A percentile compares a stretch with the other conserved stretches of the same genome.
phyloP scores from a whole-genome alignment of 2,113 vertebrate species.

The Rhabdornis inornatus region DNA sequence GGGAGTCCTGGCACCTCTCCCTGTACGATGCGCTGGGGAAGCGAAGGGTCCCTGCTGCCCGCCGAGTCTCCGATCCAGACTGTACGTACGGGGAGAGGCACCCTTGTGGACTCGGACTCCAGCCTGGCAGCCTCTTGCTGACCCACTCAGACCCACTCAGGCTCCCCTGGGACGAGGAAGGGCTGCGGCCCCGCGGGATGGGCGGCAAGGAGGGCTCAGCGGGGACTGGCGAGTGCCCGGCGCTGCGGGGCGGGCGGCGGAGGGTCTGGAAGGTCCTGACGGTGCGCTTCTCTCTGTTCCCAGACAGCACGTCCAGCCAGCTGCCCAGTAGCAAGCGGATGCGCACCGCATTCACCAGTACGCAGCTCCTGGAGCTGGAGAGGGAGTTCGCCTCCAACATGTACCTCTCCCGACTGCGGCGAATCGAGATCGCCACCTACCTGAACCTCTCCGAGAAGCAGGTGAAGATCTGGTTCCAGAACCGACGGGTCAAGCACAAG shows the following conservation, averaged over 20 bases:
- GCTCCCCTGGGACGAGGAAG: fast-evolving
- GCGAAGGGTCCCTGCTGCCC: neutral
- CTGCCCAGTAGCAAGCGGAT: slow-evolving; percentile 97
- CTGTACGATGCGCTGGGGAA: neutral
- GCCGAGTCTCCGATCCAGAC: neutral
- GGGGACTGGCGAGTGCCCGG: neutral
- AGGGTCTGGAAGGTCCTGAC: neutral
- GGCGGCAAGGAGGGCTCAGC: neutral
- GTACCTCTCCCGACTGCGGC: slow-evolving; percentile 96
- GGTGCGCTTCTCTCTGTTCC: neutral
- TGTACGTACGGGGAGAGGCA: no score
- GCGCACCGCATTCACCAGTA: slow-evolving; percentile 99
- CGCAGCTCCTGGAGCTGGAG: slow-evolving; percentile 96
- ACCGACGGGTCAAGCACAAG: slow-evolving; percentile 98
- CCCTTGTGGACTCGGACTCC: neutral
- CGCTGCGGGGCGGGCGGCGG: neutral
- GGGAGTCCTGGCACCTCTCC: neutral
- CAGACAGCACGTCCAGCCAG: slow-evolving; percentile 88
- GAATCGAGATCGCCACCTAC: slow-evolving; percentile 99
- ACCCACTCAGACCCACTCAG: no score
- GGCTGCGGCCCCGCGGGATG: neutral
- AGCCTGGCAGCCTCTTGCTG: neutral
- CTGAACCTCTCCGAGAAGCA: slow-evolving; percentile 98
- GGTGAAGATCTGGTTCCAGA: slow-evolving; percentile 99
- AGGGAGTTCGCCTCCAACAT: slow-evolving; percentile 98